Evolutionary conservation across 1,140 invertebrate species (phyloP).

Genomic region (Pogonomyrmex californicus): DNA sequence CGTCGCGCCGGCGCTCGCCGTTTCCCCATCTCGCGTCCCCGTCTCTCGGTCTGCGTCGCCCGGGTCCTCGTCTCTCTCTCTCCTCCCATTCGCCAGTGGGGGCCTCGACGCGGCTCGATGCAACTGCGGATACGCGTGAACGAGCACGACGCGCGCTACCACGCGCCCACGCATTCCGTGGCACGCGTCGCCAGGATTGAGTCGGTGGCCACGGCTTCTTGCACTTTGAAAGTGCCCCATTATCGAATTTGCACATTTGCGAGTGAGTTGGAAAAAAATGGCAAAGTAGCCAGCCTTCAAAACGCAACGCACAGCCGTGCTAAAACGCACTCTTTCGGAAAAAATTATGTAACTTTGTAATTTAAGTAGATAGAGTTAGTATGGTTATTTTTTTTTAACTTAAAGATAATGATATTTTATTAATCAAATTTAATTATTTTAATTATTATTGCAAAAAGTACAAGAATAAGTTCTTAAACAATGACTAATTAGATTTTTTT

Average conservation of each 20-base stretch:
- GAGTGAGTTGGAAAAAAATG: neutral
- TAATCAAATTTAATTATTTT: too few species aligned
- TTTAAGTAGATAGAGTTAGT: too few species aligned
- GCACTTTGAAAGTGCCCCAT: neutral
- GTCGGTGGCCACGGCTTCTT: neutral
- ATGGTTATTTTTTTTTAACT: too few species aligned
- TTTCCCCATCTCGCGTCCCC: constrained; percentile 36
- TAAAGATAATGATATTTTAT: too few species aligned
- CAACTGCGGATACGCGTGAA: constrained; percentile 42
- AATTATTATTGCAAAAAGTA: too few species aligned
- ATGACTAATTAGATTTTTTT: too few species aligned
- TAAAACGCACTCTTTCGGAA: too few species aligned
- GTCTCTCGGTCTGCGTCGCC: neutral
- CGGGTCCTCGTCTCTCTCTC: neutral
- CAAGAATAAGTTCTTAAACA: too few species aligned
- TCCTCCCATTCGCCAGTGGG: neutral
- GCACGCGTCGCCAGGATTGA: constrained; percentile 37
- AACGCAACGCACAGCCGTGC: neutral
- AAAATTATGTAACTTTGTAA: too few species aligned
- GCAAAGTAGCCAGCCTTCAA: neutral
- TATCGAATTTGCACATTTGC: neutral
- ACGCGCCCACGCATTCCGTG: constrained; percentile 24
- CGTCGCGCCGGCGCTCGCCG: constrained; percentile 21
- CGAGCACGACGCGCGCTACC: constrained; percentile 42
- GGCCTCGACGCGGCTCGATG: constrained; percentile 37